These are phyloP conservation scores for Poeciliopsis presidionis DNA, from an alignment of 2,797 vertebrate genomes.

Conservation along the genomic window DNA sequence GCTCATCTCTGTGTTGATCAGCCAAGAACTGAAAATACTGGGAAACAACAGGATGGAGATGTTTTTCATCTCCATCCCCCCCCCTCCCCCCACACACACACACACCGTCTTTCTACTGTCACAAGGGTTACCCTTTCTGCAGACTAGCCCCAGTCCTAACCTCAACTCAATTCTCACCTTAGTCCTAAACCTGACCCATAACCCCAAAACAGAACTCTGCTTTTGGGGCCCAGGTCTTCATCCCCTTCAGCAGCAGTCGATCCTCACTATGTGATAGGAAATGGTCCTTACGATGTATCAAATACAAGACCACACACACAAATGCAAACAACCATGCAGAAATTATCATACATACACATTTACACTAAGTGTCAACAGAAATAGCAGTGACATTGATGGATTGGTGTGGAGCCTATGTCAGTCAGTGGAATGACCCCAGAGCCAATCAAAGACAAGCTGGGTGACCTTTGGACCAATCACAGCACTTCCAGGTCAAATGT, in stretches of 20 bases:
- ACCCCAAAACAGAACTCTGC: too few relatives aligned
- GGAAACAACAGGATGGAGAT: neutral
- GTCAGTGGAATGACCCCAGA: slow-evolving; percentile 55
- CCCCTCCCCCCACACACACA: neutral
- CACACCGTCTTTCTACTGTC: neutral
- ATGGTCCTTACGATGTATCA: neutral
- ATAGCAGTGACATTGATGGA: slow-evolving; percentile 64
- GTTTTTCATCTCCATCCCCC: too few relatives aligned
- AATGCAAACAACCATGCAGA: neutral
- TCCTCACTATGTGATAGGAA: too few relatives aligned
- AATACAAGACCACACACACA: neutral
- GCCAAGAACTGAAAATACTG: neutral
- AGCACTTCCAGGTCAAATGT: slow-evolving; percentile 76
- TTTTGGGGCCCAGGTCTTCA: too few relatives aligned
- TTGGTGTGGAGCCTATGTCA: slow-evolving; percentile 52
- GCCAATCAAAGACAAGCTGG: slow-evolving; percentile 60
- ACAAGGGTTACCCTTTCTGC: too few relatives aligned
- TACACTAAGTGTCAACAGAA: slow-evolving; percentile 48
- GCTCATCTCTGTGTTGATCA: too few relatives aligned
- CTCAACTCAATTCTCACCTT: too few relatives aligned
- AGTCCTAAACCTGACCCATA: too few relatives aligned
- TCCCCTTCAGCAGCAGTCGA: too few relatives aligned
- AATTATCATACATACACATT: slow-evolving; percentile 34
- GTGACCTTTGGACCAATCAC: slow-evolving; percentile 74
- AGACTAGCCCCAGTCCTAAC: too few relatives aligned